Conservation (phyloP, 2,888 invertebrate species). For the Empis stercorea region DNA sequence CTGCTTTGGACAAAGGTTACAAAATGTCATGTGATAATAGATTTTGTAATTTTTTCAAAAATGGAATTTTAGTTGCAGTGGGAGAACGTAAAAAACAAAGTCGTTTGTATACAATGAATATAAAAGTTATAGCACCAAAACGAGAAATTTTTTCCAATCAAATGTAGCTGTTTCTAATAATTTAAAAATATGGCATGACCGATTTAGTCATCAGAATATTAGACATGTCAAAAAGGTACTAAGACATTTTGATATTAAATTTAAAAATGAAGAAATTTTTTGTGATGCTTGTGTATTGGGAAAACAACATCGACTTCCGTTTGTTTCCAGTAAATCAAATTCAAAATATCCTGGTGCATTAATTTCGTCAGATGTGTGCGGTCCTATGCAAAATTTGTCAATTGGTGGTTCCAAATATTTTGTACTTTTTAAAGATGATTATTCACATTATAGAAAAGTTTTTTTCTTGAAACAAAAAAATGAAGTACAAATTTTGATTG, state of each 20-base stretch:
- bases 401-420: not conserved
- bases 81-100: not conserved
- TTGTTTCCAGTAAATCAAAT: not conserved
- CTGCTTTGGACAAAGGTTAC: conserved; percentile 7
- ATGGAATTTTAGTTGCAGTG: conserved; percentile 1
- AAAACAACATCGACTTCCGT: not conserved
- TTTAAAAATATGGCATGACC: not conserved
- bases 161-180: not conserved
- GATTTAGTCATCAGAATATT: not conserved
- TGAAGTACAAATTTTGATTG: not conserved
- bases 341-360: not conserved
- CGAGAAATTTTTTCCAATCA: not conserved
- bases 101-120: not conserved
- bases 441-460: not conserved
- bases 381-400: not conserved
- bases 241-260: not conserved
- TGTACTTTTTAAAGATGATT: not conserved
- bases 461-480: not conserved
- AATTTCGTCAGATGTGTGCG: not conserved
- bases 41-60: conserved; percentile 2
- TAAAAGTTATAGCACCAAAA: not conserved
- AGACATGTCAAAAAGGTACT: not conserved
- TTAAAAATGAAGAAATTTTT: not conserved
- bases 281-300: not conserved
- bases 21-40: conserved; percentile 1